Evolutionary conservation across 2,888 invertebrate species (phyloP).

Genomic region (Plebejus melissa): DNA sequence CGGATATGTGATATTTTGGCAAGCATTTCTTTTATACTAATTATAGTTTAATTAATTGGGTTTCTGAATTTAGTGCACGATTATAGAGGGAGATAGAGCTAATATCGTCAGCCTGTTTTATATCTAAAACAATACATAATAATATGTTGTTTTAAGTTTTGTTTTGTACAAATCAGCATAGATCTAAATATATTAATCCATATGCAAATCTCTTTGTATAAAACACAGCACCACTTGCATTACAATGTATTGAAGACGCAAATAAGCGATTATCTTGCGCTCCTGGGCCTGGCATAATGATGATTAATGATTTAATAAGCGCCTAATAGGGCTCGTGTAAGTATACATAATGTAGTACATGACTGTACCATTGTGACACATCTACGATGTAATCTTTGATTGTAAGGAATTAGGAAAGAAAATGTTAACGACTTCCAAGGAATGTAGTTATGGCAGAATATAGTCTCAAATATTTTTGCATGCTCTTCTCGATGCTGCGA

Average conservation of each 20-base stretch:
- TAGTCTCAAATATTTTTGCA: no score
- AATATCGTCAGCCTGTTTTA: not conserved
- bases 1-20: conserved; percentile 18
- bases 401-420: no score
- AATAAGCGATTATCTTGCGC: conserved; percentile 26
- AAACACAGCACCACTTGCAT: conserved; percentile 29
- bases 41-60: not conserved
- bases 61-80: not conserved
- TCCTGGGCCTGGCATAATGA: conserved; percentile 29
- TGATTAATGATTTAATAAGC: conserved; percentile 28
- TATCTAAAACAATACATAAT: not conserved
- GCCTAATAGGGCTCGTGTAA: conserved; percentile 33
- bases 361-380: no score
- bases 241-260: conserved; percentile 30
- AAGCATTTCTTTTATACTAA: not conserved
- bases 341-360: conserved; percentile 29
- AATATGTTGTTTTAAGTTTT: not conserved
- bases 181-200: not conserved
- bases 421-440: no score
- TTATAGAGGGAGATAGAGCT: not conserved
- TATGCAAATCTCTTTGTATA: conserved; percentile 13
- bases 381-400: no score
- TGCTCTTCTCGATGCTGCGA: no score
- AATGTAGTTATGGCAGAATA: no score
- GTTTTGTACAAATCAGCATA: not conserved